Percentiles rank a stretch among this genome's conserved stretches.
Evolutionary conservation across 2,113 vertebrate species (phyloP).

Genomic region (Cisticola juncidis): DNA sequence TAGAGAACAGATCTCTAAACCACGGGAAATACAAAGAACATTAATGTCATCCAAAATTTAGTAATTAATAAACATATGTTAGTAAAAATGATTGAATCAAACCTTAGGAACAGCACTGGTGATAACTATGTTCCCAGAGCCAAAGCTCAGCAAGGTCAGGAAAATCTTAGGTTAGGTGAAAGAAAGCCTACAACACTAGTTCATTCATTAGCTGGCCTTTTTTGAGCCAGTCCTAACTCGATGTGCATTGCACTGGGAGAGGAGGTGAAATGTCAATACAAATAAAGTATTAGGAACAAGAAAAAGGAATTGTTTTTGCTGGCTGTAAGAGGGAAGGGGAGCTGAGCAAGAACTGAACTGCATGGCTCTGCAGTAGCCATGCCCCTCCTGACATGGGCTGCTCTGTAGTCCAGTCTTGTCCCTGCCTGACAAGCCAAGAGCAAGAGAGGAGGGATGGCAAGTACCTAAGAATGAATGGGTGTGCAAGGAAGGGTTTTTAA

Average conservation of each 20-base stretch:
- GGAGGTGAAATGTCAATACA: not conserved
- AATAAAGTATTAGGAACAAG: not conserved
- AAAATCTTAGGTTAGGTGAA: not conserved
- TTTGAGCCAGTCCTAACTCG: not conserved
- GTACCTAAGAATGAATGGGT: not conserved
- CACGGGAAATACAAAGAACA: not conserved
- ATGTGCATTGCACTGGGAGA: not conserved
- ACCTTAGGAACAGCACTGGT: not conserved
- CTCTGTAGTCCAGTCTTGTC: not conserved
- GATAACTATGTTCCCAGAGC: not conserved
- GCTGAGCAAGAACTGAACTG: not conserved
- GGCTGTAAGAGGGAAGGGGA: not conserved
- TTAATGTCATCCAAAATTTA: not conserved
- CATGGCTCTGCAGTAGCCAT: not conserved
- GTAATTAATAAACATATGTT: not conserved
- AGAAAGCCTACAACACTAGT: not conserved
- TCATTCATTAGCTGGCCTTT: not conserved
- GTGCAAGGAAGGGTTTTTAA: not conserved
- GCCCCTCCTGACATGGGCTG: not conserved
- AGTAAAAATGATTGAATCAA: not conserved
- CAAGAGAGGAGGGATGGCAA: not conserved
- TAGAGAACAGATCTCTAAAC: not conserved
- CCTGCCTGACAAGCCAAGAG: not conserved
- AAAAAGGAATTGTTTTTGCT: not conserved
- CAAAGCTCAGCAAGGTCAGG: not conserved